Base-by-base conservation (phyloP, 1,140 invertebrate genomes). In the Diabrotica virgifera region DNA sequence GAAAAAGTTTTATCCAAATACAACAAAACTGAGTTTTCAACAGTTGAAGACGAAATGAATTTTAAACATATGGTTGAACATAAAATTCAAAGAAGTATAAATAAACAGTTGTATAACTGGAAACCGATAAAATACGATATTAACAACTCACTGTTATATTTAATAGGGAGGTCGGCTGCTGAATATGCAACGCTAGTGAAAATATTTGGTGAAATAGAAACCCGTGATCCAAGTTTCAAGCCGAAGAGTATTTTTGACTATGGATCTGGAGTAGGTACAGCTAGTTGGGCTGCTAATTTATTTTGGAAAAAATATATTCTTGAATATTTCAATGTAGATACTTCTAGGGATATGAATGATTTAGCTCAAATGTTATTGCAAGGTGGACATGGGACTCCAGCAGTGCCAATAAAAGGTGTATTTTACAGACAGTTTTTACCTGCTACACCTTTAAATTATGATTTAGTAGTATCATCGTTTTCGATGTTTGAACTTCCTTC, bases 201-300 rank as follows among this genome's bases (percentile, higher is more conserved):
- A 72, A 85, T 95, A 60, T 87, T 97, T 58, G 79, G 83, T 9
- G 93, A 96, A 83, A 89, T 96, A 53, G 80, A 80, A 66, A 71
- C 74, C 56, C 79, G 85, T 36, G 81, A 90, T 76, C 80, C 82
- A 53, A 67, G 86, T n/a, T 97, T 92, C 77, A 79, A 81, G 53
- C 94, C 94, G 0, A 80, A 81, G 64, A 88, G 87, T 62, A 83
- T 94, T 61, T 91, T 95, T 76, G 94, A 97, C 80, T 96, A 95
- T 81, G 95, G 95, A 6, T 95, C 94, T 54, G 95, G 94, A 11
- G 78, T 94, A 53, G 94, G 94, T 4, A 90, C 91, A 36, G 89
- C 86, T 0, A 86, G 87, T 46, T 96, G 94, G 93, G 92, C 90
- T 24, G 86, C 89, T 5, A 87, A 87, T 67, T 75, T 81, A 8